phyloP scores from a whole-genome alignment of 2,797 vertebrate species.

The Tinamus major region DNA sequence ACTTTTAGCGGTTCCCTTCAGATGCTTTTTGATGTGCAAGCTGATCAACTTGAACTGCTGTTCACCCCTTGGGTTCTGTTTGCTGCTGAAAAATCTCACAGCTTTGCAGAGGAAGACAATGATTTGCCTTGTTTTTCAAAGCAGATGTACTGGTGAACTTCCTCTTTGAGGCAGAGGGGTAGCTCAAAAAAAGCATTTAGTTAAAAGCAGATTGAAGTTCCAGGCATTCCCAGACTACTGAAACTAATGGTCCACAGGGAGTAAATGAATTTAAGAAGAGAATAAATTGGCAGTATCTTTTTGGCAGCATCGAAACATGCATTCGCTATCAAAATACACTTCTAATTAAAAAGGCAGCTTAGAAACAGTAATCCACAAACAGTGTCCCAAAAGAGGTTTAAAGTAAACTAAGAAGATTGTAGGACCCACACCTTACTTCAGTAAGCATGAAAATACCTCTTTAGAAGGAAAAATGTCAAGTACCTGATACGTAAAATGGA shows the following conservation, averaged over 20 bases:
- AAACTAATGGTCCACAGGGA: neutral
- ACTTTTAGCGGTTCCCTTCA: conserved; percentile 15
- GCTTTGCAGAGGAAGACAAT: neutral
- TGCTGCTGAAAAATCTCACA: conserved; percentile 19
- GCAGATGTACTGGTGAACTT: neutral
- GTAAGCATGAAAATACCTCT: neutral
- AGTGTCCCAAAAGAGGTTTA: neutral
- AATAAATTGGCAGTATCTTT: conserved; percentile 26
- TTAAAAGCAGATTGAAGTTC: conserved; percentile 22
- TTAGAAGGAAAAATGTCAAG: neutral
- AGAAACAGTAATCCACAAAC: neutral
- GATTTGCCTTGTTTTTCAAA: conserved; percentile 1
- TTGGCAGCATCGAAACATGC: neutral
- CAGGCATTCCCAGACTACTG: neutral
- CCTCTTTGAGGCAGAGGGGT: neutral
- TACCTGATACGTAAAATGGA: neutral
- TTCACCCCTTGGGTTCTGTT: conserved; percentile 10
- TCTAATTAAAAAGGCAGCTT: neutral
- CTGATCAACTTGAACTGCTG: conserved; percentile 33
- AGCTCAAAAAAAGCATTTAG: neutral
- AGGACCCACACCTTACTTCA: neutral
- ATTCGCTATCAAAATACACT: neutral
- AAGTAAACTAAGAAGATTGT: neutral
- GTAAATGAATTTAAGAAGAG: conserved; percentile 3
- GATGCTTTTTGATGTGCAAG: conserved; percentile 24